Base-by-base conservation (phyloP, 2,113 vertebrate species). In the Pongo abelii region DNA sequence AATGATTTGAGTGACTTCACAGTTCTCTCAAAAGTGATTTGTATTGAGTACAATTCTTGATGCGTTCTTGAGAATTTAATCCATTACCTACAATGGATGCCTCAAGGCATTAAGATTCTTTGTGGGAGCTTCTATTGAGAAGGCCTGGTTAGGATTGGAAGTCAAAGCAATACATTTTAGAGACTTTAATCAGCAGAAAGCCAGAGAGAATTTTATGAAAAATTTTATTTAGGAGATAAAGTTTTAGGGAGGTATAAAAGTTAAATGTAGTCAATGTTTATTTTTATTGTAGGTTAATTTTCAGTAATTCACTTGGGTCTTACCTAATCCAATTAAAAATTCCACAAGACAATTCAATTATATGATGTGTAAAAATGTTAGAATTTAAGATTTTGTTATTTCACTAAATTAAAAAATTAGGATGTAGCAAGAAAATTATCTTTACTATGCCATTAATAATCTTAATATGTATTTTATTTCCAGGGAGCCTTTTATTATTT, bases 401-500 rank as follows among this genome's bases (percentile, higher is more conserved):
- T 94, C 20, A 85, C 27, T 89, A 40, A 93, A 38, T 89, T 75
- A 69, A 80, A 77, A 40, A 25, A 79, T 35, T 59, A 43, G 20
- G 4, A 20, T 64, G 16, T 23, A 83, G 10, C 46, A 94, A 78
- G 27, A 79, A 85, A 81, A 80, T 92, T 46, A 61, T 80, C 40
- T 93, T 13, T 16, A 30, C 7, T 70, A 2, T 94, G 61, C 72
- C 23, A 74, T 80, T 94, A 96, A 38, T 97, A 85, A 96, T 92
- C 43, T 40, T 89, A 61, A 74, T 98, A 1, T 83, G 27, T 97
- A 52, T 95, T 98, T 97, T 97, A 52, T 98, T 98, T 98, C 52
- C 98, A 99, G 99, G 97, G 99, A 99, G 10, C 99, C 99, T 95
- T 99, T 99, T 98, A 99, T 99, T 97, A 99, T 99, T 98, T 99